Evolutionary conservation across 2,797 vertebrate species (phyloP), one percentile per base, ranked within the genome.

Genomic region (Tympanoctomys barrerae): DNA sequence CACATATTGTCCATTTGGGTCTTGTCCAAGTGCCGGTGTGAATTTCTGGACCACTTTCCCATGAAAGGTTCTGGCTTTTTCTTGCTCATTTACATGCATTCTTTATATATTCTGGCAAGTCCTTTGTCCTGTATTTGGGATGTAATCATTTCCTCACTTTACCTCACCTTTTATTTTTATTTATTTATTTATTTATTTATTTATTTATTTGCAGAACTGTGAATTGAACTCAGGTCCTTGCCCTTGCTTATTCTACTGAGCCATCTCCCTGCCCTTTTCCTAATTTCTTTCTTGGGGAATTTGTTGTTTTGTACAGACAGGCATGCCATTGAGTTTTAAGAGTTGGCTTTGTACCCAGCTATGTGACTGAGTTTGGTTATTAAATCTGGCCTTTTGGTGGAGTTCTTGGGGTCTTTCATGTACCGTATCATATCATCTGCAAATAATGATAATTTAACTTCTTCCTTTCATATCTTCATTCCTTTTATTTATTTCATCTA

Each of bases 71-170:
- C 11, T 92, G 19, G 19, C 1, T 78, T 82, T 91, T 71, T 10
- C 11, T 77, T 59, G 31, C 52, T 77, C 31, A 80, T 85, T 87
- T 71, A 19, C 49, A 36, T 5, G 31, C 1, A 61, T 83, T 93
- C 18, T 78, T 89, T 90, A 90, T 91, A 36, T 68, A 84, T 52
- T 54, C 14, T 71, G 59, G 52, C 33, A 94, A 81, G 36, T 77
- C 12, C 5, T 84, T 46, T 81, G 33, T 80, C 18, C 70, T 54
- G 42, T 54, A 18, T 5, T n/a, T 8, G 1, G n/a, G n/a, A 16
- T 12, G 1, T 39, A 52, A 57, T 73, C 73, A 62, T 13, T 1
- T 39, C 19, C 66, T 21, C 2, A 3, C 36, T 71, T 39, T 39
- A 10, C 22, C 3, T 8, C 12, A 81, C 3, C 39, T 89, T 94